These are phyloP conservation scores for Pelosia muscerda DNA, from an alignment of 2,888 invertebrate species.

Conservation along the genomic window DNA sequence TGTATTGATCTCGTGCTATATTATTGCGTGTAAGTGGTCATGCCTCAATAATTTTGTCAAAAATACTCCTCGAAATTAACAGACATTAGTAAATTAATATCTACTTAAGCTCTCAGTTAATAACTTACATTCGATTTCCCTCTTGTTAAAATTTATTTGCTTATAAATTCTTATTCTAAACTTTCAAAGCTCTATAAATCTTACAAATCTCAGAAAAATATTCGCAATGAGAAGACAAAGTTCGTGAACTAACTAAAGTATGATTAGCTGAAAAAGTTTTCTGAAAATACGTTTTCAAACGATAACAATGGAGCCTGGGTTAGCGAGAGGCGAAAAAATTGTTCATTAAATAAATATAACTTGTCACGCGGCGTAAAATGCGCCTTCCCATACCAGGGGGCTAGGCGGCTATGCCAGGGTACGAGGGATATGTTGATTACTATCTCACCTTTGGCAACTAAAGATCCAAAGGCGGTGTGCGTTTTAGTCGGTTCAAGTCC, in stretches of 20 bases:
- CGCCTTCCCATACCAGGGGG: too few species aligned
- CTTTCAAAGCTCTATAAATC: constrained; percentile 21
- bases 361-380: neutral
- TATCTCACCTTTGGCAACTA: too few species aligned
- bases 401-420: too few species aligned
- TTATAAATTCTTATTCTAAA: neutral
- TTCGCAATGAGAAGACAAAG: constrained; percentile 17
- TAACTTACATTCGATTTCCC: neutral
- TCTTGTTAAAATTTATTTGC: constrained; percentile 7
- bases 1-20: too few species aligned
- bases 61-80: too few species aligned
- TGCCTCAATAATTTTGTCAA: too few species aligned
- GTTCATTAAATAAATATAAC: neutral
- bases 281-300: constrained; percentile 1
- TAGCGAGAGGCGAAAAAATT: neutral
- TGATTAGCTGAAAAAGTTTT: constrained; percentile 15
- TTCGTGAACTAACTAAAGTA: constrained; percentile 22
- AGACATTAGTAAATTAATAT: neutral
- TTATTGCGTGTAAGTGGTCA: too few species aligned
- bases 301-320: neutral
- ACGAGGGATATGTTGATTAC: too few species aligned
- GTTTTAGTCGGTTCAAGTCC: too few species aligned
- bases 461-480: too few species aligned
- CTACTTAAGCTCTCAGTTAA: neutral
- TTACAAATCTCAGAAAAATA: constrained; percentile 1